Base-by-base conservation (phyloP, 2,797 vertebrate species). In the Stomatorhinus walkeri region DNA sequence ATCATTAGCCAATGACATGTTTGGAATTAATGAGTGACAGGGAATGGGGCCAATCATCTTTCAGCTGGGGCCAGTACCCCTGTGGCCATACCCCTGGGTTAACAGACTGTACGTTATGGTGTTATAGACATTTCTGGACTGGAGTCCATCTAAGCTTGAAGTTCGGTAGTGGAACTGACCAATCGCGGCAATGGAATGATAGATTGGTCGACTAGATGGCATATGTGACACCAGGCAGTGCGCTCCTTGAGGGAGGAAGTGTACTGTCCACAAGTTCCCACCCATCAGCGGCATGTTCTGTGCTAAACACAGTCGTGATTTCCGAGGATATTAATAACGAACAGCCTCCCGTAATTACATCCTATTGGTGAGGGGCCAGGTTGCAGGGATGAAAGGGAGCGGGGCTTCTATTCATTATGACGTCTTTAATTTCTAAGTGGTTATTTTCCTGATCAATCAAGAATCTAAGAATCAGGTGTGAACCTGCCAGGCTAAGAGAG, bases 251-350 rank as follows among this genome's bases (percentile, higher is more conserved):
- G 8, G n/a, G 12, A 43, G 76, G 95, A 95, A 95, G 93, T 95
- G 95, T 94, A 94, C 94, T 92, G 95, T 95, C 96, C 95, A 95
- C 90, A 7, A 19, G 92, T 93, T 94, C 94, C 94, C 94, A 93
- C 94, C 93, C 92, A 93, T 92, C 94, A 94, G 93, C 94, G 95
- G 95, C 95, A 95, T 94, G 95, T 94, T 95, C 94, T 94, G 94
- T 93, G 93, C 28, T 40, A 93, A 95, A 95, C 95, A 95, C 94
- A 95, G 96, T 96, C 95, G 95, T 96, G 95, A 96, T 96, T 96
- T 96, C 95, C 96, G 94, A 95, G 94, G 94, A 95, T 95, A 96
- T 96, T 96, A 96, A 96, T 96, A 96, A 96, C 96, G 95, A 95
- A 96, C 95, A 94, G 96, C 95, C 93, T 96, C 95, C 96, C 96